Base-by-base conservation (phyloP, 2,888 invertebrate genomes). In the Penaeus monodon region DNA sequence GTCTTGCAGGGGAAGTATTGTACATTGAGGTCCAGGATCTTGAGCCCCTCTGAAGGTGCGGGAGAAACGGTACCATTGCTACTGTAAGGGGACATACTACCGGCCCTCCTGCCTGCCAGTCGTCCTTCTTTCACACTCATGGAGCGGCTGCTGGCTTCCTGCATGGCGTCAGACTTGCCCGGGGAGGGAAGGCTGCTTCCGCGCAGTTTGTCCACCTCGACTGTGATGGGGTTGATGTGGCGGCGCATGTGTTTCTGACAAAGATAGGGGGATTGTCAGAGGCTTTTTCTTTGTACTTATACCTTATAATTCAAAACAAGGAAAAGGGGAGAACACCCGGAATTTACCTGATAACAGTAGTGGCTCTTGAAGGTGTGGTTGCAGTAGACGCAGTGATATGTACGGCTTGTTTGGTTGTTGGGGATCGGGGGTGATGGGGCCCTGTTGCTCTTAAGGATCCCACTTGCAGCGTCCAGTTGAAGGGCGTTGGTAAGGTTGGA, bases 1-100 rank as follows among this genome's bases (percentile, higher is more conserved):
- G 96, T 97, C 93, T 97, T 97, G 93, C 97, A 97, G 0, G 97
- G 97, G 93, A 97, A 97, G 93, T 97, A 97, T 92, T 97, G 97
- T 0, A 97, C 95, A 91, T 97, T 95, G 92, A 96, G 94, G 91
- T 96, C 96, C 81, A 95, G 92, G 8, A 95, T 93, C 83, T 80
- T 81, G 49, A 85, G 85, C n/a, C 76, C 88, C 73, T 63, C 86
- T 12, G 82, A 78, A n/a, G 86, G 82, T 7, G 83, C 44, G 2
- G 82, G 86, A 63, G 81, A 76, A 24, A 85, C 44, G 22, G 68
- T 80, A 65, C 10, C 64, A 66, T 81, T 89, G 78, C 79, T 68
- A 68, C 81, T 78, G 79, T 79, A 79, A 3, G 86, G 83, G 0
- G 83, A 83, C 3, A 44, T 68, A 29, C 79, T 83, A 12, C 86